Evolutionary conservation across 2,797 vertebrate species (phyloP), one percentile per base, ranked within the genome.

Genomic region (Parotocinclus haroldoi): DNA sequence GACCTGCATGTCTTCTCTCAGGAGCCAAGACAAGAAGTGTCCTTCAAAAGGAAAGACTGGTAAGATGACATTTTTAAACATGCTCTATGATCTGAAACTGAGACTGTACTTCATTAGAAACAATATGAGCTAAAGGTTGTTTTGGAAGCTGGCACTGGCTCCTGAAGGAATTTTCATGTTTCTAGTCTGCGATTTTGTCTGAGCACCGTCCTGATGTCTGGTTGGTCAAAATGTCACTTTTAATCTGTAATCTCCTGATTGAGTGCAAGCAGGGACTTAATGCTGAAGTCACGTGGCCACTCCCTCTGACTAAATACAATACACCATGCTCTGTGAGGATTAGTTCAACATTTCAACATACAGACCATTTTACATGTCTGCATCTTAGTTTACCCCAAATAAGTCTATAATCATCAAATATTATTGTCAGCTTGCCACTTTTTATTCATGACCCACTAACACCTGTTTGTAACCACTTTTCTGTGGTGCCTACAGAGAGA

Each of bases 231-330:
- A 81, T 79, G 84, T 86, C 84, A 82, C 68, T 75, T 84, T 82
- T 89, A 90, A 88, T 87, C 87, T 46, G 78, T 89, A 88, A 88
- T 75, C 82, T 79, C 74, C 78, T 86, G 84, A 87, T 88, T 82
- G 81, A 76, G 82, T 70, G 82, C 80, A 82, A 80, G 84, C 84
- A 58, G 65, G 52, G 63, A 85, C 85, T 91, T 87, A 89, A 77
- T 63, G 60, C 58, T 40, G 61, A 63, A n/a, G 73, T 88, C 88
- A 89, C 88, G 88, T 88, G 86, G 76, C 74, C n/a, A 14, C 71
- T 71, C 10, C 10, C 14, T 55, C 77, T 68, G 67, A 69, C 52
- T 76, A 76, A 72, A 76, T 60, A 63, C 68, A 72, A 76, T 72
- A 69, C 61, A n/a, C 49, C 9, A 63, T 39, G 45, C 55, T 78